Evolutionary conservation across 2,888 invertebrate genomes (phyloP), one percentile per base, ranked within the genome.

Genomic region (Nezara viridula): DNA sequence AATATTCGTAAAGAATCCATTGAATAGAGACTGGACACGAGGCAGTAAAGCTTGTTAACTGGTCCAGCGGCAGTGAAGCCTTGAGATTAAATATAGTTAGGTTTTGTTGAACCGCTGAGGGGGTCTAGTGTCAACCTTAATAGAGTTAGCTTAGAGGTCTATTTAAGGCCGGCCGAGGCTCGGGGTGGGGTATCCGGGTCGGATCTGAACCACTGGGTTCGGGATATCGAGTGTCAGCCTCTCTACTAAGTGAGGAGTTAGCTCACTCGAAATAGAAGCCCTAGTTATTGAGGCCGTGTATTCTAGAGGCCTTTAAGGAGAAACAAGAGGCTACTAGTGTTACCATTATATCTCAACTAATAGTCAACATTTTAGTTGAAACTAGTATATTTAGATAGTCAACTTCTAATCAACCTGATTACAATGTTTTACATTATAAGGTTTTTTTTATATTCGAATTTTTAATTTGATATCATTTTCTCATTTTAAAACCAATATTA

Each of bases 51-150:
- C 19, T 73, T 73, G 19, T 37, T 81, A 81, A n/a, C 40, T 47
- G 44, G 81, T 81, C 81, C 44, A n/a, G 24, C 24, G 40, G 44
- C 4, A 19, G 44, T 19, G 14, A n/a, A 81, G n/a, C 81, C 81
- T 81, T 40, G 44, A 40, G 40, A 44, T 44, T 44, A 81, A 81
- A 81, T 81, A 81, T 40, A 40, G 44, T 81, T 81, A 44, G 81
- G 81, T 81, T 81, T 47, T 81, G 81, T 81, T 81, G 81, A 81
- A 81, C 81, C 81, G 81, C 81, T 40, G 81, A 81, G 81, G 81
- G n/a, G 81, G 81, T 81, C 81, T 81, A 81, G 12, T 81, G 81
- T 47, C 81, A 47, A n/a, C n/a, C 81, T 81, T 81, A 81, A 81
- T 81, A 81, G 81, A 81, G 44, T 47, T 44, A 81, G 44, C 4